Evolutionary conservation across 2,113 vertebrate genomes (phyloP), one percentile per base, ranked within the genome.

Genomic region (Australoheros scitulus): DNA sequence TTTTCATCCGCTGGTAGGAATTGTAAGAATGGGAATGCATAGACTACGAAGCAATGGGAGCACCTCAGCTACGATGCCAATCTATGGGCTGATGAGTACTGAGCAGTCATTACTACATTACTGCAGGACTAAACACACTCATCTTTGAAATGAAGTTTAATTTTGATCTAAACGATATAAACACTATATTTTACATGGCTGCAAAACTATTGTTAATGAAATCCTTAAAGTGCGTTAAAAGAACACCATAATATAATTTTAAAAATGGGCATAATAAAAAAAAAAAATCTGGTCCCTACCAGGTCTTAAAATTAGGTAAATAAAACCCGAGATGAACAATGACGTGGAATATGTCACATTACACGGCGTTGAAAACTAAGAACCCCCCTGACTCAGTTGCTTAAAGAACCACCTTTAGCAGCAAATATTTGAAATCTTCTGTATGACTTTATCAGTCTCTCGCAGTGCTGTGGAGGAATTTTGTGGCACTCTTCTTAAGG

Each of bases 1-100:
- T 79, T 88, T 81, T 74, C 38, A 76, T 79, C 65, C 38, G 76
- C 59, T 88, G 81, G 59, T 65, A 72, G 24, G 34, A 61, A 76
- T 52, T 76, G 41, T 22, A 18, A 15, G 20, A 61, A 61, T 52
- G 34, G 7, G 26, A 65, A 9, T 18, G 26, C 10, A 56, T 32
- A 55, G 13, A 34, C 26, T 55, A 55, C 26, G 52, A n/a, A 72
- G 68, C 6, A 18, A 52, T 72, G 18, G 68, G 47, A 72, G 47
- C 26, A 55, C 17, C 68, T 72, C 1, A 72, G 68, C 47, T 11
- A 55, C 17, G 26, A 72, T 72, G 68, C 26, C 47, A 72, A 13
- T 72, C 68, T 32, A 72, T 14, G 59, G 78, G 50, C 55, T 50
- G 22, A 59, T 83, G 50, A 15, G 18, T 52, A 72, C 47, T 72